Base-by-base conservation (phyloP, 2,113 vertebrate genomes). In the Hepsetus odoe region DNA sequence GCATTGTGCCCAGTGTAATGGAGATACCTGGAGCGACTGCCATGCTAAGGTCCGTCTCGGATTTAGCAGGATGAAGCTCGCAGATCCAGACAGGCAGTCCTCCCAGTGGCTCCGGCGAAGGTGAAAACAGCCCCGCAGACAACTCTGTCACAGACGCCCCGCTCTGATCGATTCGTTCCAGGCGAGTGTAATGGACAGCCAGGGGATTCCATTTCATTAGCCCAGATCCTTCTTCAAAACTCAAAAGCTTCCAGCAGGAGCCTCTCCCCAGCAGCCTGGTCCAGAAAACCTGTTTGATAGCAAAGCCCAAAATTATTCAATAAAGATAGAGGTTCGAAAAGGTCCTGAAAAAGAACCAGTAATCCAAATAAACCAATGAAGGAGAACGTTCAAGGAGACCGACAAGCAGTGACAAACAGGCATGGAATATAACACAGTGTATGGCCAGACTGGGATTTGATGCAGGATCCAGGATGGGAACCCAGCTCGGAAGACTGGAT, bases 111-210 rank as follows among this genome's bases (percentile, higher is more conserved):
- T 90, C 92, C 91, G 49, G 83, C 73, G 1, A 72, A 85, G 86
- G 84, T 86, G 71, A 86, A 83, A 74, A 77, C 85, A 86, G 83
- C 76, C 80, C 85, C 82, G 79, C 83, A 83, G 85, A 91, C 88
- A 87, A 91, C 85, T 89, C 87, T 88, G 87, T 91, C 88, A 88
- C 88, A 91, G 90, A 90, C 88, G 85, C 87, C 87, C 83, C 72
- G 59, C 80, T 86, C 88, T 84, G 86, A 94, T 93, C 89, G 87
- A 93, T 93, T 92, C 85, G 90, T 92, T 92, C 90, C 93, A 92
- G 90, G 58, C 85, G 62, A 81, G 84, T 85, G 83, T 87, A 84
- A 89, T 83, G 86, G 89, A 92, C 91, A 89, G 89, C 84, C 74
- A 82, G 80, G 56, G 90, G 89, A 90, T 93, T 91, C 86, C 62